Base-by-base conservation (phyloP, 2,113 vertebrate species). In the Ivindomyrus marchei region DNA sequence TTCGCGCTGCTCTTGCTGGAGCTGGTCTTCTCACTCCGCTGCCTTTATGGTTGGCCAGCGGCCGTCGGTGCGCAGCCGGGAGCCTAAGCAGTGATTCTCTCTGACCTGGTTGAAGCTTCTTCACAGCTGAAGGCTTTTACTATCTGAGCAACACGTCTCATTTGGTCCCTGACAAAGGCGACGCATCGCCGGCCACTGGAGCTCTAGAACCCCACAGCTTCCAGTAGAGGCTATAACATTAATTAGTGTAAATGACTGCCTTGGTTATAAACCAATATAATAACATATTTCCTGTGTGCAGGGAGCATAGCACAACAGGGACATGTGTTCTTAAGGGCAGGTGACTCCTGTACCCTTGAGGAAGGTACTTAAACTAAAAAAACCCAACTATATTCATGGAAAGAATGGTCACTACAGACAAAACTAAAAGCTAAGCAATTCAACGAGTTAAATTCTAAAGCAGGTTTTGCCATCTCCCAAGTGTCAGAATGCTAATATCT, bases 31-130 rank as follows among this genome's bases (percentile, higher is more conserved):
- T 45, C 83, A 46, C 83, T 46, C 45, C 45, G 45, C 21, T 85
- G 83, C 42, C 83, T 85, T 85, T 85, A 85, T 85, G 83, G 39
- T 47, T 24, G 36, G 83, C 83, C 83, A 85, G 83, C 36, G 21
- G 83, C 39, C 24, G 21, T 47, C 21, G 45, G 83, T n/a, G n/a
- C 45, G 19, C 45, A 47, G 83, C 42, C 2, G 83, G 42, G 21
- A n/a, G 42, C 39, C 21, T 85, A 85, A 47, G 39, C 83, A 21
- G 21, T 47, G 83, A n/a, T 46, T 83, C 77, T 45, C 77, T 45
- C 62, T 70, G 62, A 83, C 42, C 42, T 24, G 42, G 31, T 83
- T 83, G 77, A 39, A 83, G 77, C 42, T 85, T 39, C 19, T 46
- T 85, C 45, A 47, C 83, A 85, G 83, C 45, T 42, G 9, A 45